A percentile compares a stretch with the other conserved stretches of the same genome.
Evolutionary conservation across 1,140 invertebrate genomes (phyloP).

Genomic region (Maniola jurtina): DNA sequence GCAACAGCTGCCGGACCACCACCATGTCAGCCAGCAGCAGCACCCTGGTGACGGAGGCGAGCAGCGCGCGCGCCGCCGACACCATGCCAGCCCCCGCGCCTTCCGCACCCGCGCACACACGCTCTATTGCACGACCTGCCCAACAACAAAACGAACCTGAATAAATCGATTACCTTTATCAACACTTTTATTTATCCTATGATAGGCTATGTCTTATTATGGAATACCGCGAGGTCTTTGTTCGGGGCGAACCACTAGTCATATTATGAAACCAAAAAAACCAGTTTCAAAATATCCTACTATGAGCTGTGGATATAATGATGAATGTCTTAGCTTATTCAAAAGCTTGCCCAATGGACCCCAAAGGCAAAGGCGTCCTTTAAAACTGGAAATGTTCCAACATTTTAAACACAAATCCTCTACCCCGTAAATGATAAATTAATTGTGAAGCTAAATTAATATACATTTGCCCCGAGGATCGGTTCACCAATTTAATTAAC

Average conservation of each 20-base stretch:
- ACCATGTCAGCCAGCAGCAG: conserved; percentile 99
- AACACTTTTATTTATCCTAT: neutral
- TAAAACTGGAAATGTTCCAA: conserved; percentile 6
- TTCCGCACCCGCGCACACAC: conserved; percentile 90
- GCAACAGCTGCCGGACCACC: conserved; percentile 96
- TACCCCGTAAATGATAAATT: conserved; percentile 27
- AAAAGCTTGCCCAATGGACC: too few relatives aligned
- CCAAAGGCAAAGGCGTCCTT: neutral
- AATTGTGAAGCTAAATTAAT: conserved; percentile 31
- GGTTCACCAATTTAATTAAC: conserved; percentile 39
- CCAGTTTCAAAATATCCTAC: too few relatives aligned
- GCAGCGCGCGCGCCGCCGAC: conserved; percentile 93
- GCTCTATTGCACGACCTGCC: conserved; percentile 92
- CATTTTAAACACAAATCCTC: conserved; percentile 8
- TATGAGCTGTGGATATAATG: too few relatives aligned
- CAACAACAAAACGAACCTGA: neutral
- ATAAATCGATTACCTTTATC: neutral
- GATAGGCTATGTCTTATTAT: too few relatives aligned
- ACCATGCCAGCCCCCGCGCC: conserved; percentile 88
- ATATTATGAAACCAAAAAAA: too few relatives aligned
- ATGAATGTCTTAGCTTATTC: too few relatives aligned
- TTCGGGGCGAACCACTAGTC: too few relatives aligned
- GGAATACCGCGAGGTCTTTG: too few relatives aligned
- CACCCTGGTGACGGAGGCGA: conserved; percentile 97
- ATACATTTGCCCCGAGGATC: conserved; percentile 27